Percentiles rank a stretch among this genome's conserved stretches.
These are phyloP conservation scores for Herpetotheres cachinnans DNA, from an alignment of 2,113 vertebrate species.

Conservation along the genomic window DNA sequence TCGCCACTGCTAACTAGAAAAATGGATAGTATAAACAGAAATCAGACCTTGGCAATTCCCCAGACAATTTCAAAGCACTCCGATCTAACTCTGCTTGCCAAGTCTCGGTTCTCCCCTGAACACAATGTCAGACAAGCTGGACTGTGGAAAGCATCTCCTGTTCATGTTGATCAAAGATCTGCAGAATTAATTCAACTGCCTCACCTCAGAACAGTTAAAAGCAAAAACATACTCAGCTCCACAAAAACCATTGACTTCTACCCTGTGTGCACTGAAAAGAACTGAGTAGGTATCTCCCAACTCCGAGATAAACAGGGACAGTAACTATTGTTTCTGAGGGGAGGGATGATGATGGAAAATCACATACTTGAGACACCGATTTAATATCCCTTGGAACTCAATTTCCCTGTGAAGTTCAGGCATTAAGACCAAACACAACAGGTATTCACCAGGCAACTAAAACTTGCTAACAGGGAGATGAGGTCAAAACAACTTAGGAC, in stretches of 20 bases:
- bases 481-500: neutral
- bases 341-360: neutral
- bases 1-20: neutral
- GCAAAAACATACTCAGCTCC: neutral
- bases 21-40: neutral
- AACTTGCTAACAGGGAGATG: neutral
- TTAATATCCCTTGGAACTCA: neutral
- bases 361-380: neutral
- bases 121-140: neutral
- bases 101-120: neutral
- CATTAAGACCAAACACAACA: neutral
- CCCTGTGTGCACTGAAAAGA: neutral
- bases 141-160: neutral
- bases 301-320: neutral
- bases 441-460: neutral
- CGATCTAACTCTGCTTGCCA: neutral
- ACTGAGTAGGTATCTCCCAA: neutral
- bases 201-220: neutral
- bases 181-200: neutral
- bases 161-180: neutral
- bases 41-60: neutral
- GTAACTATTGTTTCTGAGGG: neutral
- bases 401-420: neutral
- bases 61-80: neutral
- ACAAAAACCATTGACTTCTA: neutral